Conservation (phyloP, 1,140 invertebrate genomes). For the Eulimnadia texana region DNA sequence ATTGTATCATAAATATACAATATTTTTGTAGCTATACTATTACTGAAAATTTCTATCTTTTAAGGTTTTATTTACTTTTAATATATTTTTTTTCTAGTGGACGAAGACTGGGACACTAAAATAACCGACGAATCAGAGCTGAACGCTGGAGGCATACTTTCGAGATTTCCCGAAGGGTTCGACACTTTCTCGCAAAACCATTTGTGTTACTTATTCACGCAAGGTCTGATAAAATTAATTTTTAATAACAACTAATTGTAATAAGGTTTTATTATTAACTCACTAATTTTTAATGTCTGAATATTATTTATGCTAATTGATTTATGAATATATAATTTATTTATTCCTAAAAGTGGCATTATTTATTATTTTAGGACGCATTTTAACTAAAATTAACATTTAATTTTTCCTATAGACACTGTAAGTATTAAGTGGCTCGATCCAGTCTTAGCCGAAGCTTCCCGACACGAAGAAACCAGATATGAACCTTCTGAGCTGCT, state of each 20-base stretch:
- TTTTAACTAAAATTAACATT: not conserved
- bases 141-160: not conserved
- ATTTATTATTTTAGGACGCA: not conserved
- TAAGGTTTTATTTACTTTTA: too few species aligned
- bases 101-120: not conserved
- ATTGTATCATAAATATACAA: too few species aligned
- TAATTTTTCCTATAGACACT: not conserved
- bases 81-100: not conserved
- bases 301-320: not conserved
- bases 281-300: too few species aligned
- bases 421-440: not conserved
- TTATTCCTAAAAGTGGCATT: not conserved
- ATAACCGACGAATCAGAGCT: not conserved
- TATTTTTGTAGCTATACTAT: too few species aligned
- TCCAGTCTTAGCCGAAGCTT: not conserved
- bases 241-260: too few species aligned
- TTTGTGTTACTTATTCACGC: not conserved
- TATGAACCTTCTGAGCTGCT: not conserved
- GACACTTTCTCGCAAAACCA: not conserved
- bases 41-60: too few species aligned
- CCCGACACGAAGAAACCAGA: not conserved
- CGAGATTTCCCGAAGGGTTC: not conserved
- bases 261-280: too few species aligned
- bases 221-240: too few species aligned
- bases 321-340: not conserved